Evolutionary conservation across 2,888 invertebrate species (phyloP), one percentile per base, ranked within the genome.

Genomic region (Coelopa pilipes): DNA sequence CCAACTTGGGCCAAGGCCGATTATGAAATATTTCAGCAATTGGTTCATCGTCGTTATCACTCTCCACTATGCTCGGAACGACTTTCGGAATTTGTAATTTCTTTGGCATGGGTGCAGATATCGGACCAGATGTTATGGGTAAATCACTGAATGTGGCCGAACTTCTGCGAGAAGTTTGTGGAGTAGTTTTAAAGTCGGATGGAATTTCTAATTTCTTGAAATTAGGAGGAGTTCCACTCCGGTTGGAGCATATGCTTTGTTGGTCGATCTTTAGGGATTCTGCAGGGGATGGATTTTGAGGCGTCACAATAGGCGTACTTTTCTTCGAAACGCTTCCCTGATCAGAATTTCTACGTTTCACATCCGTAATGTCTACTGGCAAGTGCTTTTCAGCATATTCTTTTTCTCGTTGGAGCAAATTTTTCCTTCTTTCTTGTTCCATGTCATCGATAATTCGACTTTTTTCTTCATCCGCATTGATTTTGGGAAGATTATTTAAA

Each of bases 361-460:
- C 79, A 75, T 53, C 76, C 76, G n/a, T 81, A 74, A 13, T 79
- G 74, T 53, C 78, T 75, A 12, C 73, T 68, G 3, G 78, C 78
- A 46, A 79, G 75, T 46, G 78, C 80, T 68, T 79, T 78, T 80
- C 80, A 69, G 80, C 80, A 72, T 86, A 87, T 45, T 78, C 79
- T 75, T 84, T 83, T 70, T 87, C 87, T 0, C 87, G 84, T 74
- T 83, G 83, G 49, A 84, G 81, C 4, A 87, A 76, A 0, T 85
- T 84, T 65, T 82, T 82, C 12, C 86, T 81, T 2, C 87, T 81
- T 76, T 87, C 85, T 24, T 78, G 77, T 74, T 87, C 87, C n/a
- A 86, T 81, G 69, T 86, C 82, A 74, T 83, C 80, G 21, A 87
- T 86, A 1, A 85, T 75, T 0, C 83, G 83, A 53, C 80, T 80